These are phyloP conservation scores for Scleropages formosus DNA, from an alignment of 2,797 vertebrate genomes.

Conservation along the genomic window DNA sequence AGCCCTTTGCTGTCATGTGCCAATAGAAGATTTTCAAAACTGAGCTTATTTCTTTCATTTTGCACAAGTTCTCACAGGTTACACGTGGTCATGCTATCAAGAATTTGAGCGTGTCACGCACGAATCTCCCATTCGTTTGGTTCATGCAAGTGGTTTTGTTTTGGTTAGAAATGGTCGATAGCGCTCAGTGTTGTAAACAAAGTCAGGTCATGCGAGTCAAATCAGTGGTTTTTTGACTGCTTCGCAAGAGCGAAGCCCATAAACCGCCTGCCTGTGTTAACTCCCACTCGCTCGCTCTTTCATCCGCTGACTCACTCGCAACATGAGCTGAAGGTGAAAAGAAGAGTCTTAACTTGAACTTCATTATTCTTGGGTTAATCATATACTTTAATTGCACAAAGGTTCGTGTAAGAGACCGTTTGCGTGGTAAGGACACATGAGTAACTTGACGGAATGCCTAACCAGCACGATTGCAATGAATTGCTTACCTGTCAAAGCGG, in stretches of 20 bases:
- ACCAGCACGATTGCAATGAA: background rate
- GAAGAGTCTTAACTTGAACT: background rate
- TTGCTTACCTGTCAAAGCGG: background rate
- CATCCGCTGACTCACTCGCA: background rate
- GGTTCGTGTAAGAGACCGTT: background rate
- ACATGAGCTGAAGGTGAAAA: background rate
- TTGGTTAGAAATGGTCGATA: slow-evolving; percentile 9
- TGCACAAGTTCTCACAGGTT: background rate
- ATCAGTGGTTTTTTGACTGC: background rate
- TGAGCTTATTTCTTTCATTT: background rate
- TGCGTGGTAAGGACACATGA: background rate
- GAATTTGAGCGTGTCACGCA: background rate
- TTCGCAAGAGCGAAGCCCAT: slow-evolving; percentile 8
- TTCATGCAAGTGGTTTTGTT: slow-evolving; percentile 3
- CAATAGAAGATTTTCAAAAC: background rate
- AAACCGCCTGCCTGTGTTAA: background rate
- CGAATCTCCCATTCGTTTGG: background rate
- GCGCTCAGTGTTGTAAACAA: slow-evolving; percentile 23
- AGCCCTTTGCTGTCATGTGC: background rate
- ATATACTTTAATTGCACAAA: slow-evolving; percentile 11
- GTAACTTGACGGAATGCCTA: slow-evolving; percentile 4
- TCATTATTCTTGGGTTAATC: background rate
- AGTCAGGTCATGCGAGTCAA: background rate
- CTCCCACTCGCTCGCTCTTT: background rate
- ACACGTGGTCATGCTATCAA: background rate